Evolutionary conservation across 2,888 invertebrate genomes (phyloP).

Genomic region (Drosophila aldrichi): DNA sequence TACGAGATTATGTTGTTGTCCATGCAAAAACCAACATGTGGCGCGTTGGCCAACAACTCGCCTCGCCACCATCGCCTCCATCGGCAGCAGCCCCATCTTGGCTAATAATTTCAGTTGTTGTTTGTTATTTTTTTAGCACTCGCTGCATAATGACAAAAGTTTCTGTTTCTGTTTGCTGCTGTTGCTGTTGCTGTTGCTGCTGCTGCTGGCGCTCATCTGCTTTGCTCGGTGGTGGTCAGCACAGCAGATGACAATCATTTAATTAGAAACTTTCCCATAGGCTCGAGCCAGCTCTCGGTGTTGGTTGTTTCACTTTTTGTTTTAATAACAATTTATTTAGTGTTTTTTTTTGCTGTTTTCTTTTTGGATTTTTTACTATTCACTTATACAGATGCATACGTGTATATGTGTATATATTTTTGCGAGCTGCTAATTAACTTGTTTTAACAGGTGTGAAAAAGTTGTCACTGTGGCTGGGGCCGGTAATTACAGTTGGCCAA

Average conservation of each 20-base stretch:
- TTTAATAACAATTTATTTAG: conserved; percentile 21
- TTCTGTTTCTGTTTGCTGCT: conserved; percentile 56
- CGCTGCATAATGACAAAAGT: conserved; percentile 81
- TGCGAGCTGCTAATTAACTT: conserved; percentile 82
- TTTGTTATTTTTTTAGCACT: conserved; percentile 57
- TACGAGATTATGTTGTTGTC: conserved; percentile 39
- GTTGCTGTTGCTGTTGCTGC: conserved; percentile 25
- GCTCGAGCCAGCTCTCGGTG: conserved; percentile 65
- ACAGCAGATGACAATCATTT: conserved; percentile 84
- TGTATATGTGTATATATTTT: conserved; percentile 64
- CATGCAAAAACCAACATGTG: conserved; percentile 40
- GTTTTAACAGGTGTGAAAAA: conserved; percentile 83
- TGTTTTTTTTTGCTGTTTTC: conserved; percentile 26
- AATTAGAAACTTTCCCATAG: conserved; percentile 85
- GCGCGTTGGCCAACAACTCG: conserved; percentile 49
- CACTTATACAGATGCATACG: conserved; percentile 5
- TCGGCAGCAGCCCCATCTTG: conserved; percentile 66
- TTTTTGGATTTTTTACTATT: conserved; percentile 27
- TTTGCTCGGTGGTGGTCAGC: conserved; percentile 65
- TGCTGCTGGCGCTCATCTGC: conserved; percentile 34
- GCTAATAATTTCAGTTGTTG: conserved; percentile 77
- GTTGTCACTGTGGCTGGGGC: conserved; percentile 66
- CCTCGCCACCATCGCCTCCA: conserved; percentile 34
- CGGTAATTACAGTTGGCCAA: conserved; percentile 81
- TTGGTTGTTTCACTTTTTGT: conserved; percentile 58